These are phyloP conservation scores for Pluvianellus socialis DNA, from an alignment of 2,113 vertebrate species.

Conservation along the genomic window DNA sequence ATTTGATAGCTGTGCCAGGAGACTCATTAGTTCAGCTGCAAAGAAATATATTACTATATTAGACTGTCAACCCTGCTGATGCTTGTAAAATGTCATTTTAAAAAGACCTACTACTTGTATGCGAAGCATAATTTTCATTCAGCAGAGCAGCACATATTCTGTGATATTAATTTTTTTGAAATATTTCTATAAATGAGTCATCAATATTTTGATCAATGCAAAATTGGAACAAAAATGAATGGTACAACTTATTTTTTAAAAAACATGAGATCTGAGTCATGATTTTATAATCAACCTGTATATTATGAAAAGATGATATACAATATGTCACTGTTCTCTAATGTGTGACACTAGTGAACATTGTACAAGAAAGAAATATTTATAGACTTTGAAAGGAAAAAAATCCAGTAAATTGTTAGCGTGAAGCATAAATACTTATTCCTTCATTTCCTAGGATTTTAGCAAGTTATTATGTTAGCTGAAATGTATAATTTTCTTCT, in stretches of 20 bases:
- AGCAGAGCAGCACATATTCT: slow-evolving; percentile 24
- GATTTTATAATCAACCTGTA: slow-evolving; percentile 45
- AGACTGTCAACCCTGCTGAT: slow-evolving; percentile 70
- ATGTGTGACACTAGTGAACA: background rate
- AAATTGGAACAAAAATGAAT: slow-evolving; percentile 56
- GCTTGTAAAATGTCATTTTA: slow-evolving; percentile 71
- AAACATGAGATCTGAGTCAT: slow-evolving; percentile 10
- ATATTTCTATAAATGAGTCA: slow-evolving; percentile 48
- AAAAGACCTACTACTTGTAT: slow-evolving; percentile 64
- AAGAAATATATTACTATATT: slow-evolving; percentile 73
- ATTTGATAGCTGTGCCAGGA: slow-evolving; percentile 76
- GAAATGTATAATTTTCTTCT: background rate
- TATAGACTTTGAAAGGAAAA: background rate
- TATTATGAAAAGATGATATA: slow-evolving; percentile 45
- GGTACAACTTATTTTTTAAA: background rate
- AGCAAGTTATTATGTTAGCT: background rate
- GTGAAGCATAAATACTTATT: background rate
- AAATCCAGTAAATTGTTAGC: background rate
- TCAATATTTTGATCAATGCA: slow-evolving; percentile 58
- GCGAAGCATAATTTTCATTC: slow-evolving; percentile 64
- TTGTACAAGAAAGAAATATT: background rate
- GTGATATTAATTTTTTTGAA: slow-evolving; percentile 48
- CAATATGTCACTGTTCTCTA: background rate
- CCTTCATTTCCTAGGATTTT: background rate
- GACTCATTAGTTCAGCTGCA: slow-evolving; percentile 77